Conservation (phyloP, 1,140 invertebrate genomes). For the Hyles vespertilio region DNA sequence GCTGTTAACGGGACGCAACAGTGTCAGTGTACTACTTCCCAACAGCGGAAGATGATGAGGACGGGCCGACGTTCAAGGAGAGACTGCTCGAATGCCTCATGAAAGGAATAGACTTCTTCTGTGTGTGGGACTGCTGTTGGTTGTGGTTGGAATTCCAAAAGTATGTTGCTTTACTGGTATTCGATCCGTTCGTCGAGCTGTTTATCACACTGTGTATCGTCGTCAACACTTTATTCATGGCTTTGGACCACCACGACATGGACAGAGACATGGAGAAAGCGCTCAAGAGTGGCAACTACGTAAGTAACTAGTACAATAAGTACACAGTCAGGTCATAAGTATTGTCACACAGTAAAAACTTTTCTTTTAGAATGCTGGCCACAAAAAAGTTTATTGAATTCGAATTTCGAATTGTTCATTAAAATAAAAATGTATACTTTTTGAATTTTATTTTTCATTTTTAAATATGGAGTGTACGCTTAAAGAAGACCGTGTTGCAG, state of each 20-base stretch:
- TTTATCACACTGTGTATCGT: constrained; percentile 99
- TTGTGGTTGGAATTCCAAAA: constrained; percentile 94
- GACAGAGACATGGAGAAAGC: constrained; percentile 88
- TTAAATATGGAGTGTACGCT: too few species aligned
- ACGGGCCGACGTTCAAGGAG: constrained; percentile 92
- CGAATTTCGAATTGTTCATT: too few species aligned
- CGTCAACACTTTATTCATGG: constrained; percentile 98
- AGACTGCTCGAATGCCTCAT: constrained; percentile 84
- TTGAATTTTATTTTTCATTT: too few species aligned
- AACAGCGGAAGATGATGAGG: constrained; percentile 91
- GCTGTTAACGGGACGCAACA: constrained; percentile 76
- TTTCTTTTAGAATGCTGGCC: too few species aligned
- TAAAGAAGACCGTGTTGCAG: too few species aligned
- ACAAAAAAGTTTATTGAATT: too few species aligned
- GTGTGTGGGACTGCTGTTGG: constrained; percentile 97
- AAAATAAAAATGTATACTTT: too few species aligned
- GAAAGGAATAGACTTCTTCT: constrained; percentile 93
- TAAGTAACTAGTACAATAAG: constrained; percentile 80
- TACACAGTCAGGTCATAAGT: too few species aligned
- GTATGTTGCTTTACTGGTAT: constrained; percentile 92
- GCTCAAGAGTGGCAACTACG: constrained; percentile 95
- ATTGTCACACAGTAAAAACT: too few species aligned
- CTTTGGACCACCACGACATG: constrained; percentile 97
- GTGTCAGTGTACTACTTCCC: constrained; percentile 96
- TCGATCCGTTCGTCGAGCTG: constrained; percentile 98